Evolutionary conservation across 2,113 vertebrate genomes (phyloP).

Genomic region (Peromyscus leucopus): DNA sequence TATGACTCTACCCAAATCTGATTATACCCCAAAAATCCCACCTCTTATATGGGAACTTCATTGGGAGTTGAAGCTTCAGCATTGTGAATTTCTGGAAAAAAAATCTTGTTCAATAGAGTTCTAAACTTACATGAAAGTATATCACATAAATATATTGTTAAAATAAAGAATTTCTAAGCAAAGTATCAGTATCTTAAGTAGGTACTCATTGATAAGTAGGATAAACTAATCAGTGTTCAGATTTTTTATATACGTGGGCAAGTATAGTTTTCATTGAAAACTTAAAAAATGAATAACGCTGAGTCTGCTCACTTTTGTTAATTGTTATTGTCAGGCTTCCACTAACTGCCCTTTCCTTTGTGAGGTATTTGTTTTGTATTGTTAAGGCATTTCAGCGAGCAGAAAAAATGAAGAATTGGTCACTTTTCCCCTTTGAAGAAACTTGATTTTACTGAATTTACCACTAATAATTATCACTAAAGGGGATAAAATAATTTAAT

Average conservation of each 20-base stretch:
- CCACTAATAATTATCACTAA: background rate
- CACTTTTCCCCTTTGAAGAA: background rate
- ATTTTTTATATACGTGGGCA: background rate
- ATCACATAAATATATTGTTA: background rate
- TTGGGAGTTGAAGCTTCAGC: background rate
- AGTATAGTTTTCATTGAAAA: background rate
- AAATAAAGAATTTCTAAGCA: background rate
- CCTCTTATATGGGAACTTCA: background rate
- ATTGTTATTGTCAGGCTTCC: background rate
- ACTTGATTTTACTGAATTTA: background rate
- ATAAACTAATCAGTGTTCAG: background rate
- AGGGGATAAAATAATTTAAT: background rate
- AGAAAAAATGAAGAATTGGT: background rate
- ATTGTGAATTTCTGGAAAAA: background rate
- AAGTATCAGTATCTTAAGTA: background rate
- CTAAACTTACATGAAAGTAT: background rate
- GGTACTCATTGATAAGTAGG: background rate
- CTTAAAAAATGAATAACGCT: background rate
- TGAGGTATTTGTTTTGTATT: background rate
- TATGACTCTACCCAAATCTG: background rate
- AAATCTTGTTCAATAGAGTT: background rate
- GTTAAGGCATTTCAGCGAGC: background rate
- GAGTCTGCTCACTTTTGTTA: background rate
- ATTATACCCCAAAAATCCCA: background rate
- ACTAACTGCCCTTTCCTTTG: background rate